Conservation (phyloP, 2,888 invertebrate genomes). For the Mayetiola destructor region DNA sequence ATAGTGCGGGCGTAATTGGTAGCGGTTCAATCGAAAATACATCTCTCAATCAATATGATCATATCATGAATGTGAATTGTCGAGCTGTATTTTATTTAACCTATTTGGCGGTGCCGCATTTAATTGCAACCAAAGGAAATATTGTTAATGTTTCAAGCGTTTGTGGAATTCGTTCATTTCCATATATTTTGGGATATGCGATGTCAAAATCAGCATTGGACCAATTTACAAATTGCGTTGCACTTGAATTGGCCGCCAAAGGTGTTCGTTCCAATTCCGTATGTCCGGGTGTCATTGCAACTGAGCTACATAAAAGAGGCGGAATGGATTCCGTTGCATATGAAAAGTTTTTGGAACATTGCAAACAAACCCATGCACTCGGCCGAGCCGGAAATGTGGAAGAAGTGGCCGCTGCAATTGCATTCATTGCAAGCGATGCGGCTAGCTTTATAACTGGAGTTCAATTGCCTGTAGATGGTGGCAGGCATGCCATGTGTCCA, state of each 20-base stretch:
- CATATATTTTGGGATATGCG: constrained; percentile 77
- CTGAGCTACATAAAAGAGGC: constrained; percentile 66
- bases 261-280: constrained; percentile 79
- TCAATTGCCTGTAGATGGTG: constrained; percentile 54
- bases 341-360: constrained; percentile 62
- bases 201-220: constrained; percentile 89
- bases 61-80: constrained; percentile 75
- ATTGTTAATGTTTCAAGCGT: constrained; percentile 92
- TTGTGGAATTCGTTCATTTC: constrained; percentile 73
- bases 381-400: constrained; percentile 67
- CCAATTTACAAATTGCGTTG: constrained; percentile 81
- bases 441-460: constrained; percentile 57
- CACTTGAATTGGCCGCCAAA: constrained; percentile 65
- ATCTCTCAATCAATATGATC: constrained; percentile 67
- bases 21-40: constrained; percentile 69
- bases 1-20: constrained; percentile 73
- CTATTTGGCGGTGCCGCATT: constrained; percentile 67
- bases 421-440: constrained; percentile 71
- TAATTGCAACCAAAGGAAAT: constrained; percentile 63
- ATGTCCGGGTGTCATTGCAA: constrained; percentile 85
- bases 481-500: constrained; percentile 47
- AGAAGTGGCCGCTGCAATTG: constrained; percentile 78
- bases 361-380: constrained; percentile 74
- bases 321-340: constrained; percentile 67
- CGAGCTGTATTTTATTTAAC: constrained; percentile 63